These are phyloP conservation scores for Orussus abietinus DNA, from an alignment of 1,140 invertebrate genomes.

Conservation along the genomic window DNA sequence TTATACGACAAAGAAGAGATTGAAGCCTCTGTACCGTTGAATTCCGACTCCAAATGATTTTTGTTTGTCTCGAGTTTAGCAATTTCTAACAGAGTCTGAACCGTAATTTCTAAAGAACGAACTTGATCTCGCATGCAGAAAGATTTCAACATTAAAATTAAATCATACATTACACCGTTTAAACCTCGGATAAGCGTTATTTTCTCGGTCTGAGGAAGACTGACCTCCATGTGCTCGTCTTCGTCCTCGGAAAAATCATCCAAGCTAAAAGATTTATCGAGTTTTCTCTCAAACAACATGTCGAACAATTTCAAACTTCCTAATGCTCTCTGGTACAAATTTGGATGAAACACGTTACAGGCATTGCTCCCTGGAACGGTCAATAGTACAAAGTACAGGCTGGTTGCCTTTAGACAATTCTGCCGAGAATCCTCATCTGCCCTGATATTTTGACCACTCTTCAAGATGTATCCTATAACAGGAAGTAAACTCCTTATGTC, in stretches of 20 bases:
- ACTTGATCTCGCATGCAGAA: conserved; percentile 53
- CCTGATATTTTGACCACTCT: conserved; percentile 44
- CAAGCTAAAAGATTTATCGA: conserved; percentile 19
- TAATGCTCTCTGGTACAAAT: conserved; percentile 53
- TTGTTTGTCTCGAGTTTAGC: conserved; percentile 49
- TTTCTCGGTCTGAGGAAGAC: conserved; percentile 31
- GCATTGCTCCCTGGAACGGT: conserved; percentile 57
- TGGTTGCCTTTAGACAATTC: conserved; percentile 46
- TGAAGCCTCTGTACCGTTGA: conserved; percentile 23
- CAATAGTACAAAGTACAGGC: conserved; percentile 52
- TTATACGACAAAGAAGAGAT: conserved; percentile 46
- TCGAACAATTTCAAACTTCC: conserved; percentile 50
- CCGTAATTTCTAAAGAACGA: conserved; percentile 49
- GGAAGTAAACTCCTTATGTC: conserved; percentile 53
- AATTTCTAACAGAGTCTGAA: conserved; percentile 52
- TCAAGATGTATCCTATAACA: conserved; percentile 54
- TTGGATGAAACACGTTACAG: conserved; percentile 59
- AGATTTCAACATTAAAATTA: conserved; percentile 47
- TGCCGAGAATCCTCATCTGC: conserved; percentile 39
- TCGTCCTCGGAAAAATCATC: conserved; percentile 34
- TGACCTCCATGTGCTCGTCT: conserved; percentile 13
- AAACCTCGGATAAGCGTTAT: conserved; percentile 31
- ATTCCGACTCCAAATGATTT: conserved; percentile 28
- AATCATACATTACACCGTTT: conserved; percentile 46
- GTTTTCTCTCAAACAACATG: conserved; percentile 29